Percentiles rank a stretch among this genome's conserved stretches.
Evolutionary conservation across 1,140 invertebrate genomes (phyloP).

Genomic region (Yoshiicerus persimilis): DNA sequence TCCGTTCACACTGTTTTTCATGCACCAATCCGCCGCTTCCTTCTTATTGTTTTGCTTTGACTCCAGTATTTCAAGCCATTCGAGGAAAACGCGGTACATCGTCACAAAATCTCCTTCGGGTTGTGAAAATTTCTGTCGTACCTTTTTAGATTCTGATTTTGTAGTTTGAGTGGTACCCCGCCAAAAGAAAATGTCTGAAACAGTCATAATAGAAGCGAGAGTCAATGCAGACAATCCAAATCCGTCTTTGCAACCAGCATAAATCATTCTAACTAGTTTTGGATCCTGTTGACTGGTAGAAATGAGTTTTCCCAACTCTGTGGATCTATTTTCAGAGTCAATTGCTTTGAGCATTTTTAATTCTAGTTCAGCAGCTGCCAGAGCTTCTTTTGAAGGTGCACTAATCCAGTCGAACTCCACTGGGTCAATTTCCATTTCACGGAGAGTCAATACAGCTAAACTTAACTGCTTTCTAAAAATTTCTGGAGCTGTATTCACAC

Average conservation of each 20-base stretch:
- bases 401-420: not conserved
- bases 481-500: slow-evolving; percentile 65
- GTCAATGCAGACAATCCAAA: slow-evolving; percentile 99
- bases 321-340: slow-evolving; percentile 85
- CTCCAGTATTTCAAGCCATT: not conserved
- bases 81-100: not conserved
- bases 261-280: slow-evolving; percentile 97
- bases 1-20: not conserved
- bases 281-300: slow-evolving; percentile 98
- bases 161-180: not conserved
- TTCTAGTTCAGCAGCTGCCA: not conserved
- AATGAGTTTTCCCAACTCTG: slow-evolving; percentile 94
- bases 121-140: not conserved
- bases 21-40: not conserved
- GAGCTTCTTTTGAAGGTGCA: not conserved
- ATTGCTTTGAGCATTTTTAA: slow-evolving; percentile 5
- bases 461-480: not conserved
- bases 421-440: not conserved
- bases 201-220: slow-evolving; percentile 97
- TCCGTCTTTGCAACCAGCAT: slow-evolving; percentile 92
- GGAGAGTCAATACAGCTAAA: not conserved
- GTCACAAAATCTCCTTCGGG: not conserved
- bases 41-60: not conserved
- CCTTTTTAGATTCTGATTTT: not conserved
- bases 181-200: slow-evolving; percentile 3